These are phyloP conservation scores for Typhlomys cinereus DNA, from an alignment of 2,113 vertebrate genomes.

Conservation along the genomic window DNA sequence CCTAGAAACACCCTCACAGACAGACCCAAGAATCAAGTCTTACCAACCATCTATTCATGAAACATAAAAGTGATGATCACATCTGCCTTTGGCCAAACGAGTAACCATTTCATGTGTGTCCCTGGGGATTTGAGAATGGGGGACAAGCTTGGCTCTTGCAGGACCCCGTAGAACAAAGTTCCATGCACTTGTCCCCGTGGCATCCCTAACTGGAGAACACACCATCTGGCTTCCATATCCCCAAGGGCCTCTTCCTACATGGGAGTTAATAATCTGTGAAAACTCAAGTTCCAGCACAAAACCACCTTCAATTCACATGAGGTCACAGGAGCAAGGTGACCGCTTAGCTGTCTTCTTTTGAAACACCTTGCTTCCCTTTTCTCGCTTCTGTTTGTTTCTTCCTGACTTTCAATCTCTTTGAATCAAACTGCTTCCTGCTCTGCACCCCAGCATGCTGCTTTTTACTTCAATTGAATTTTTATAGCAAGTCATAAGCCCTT, in stretches of 20 bases:
- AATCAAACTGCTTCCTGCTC: slow-evolving; percentile 67
- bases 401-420: slow-evolving; percentile 73
- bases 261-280: slow-evolving; percentile 74
- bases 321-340: slow-evolving; percentile 42
- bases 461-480: slow-evolving; percentile 83
- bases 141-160: neutral
- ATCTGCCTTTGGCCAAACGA: slow-evolving; percentile 2
- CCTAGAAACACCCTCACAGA: neutral
- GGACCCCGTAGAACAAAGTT: neutral
- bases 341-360: slow-evolving; percentile 58
- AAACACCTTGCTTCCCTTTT: slow-evolving; percentile 59
- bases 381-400: slow-evolving; percentile 65
- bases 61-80: neutral
- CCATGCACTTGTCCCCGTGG: neutral
- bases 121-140: neutral
- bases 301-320: slow-evolving; percentile 74
- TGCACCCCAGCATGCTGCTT: slow-evolving; percentile 68
- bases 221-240: slow-evolving; percentile 61
- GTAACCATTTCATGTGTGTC: neutral
- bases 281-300: slow-evolving; percentile 72
- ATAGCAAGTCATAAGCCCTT: slow-evolving; percentile 82
- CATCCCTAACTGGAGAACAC: slow-evolving; percentile 29
- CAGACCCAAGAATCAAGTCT: neutral
- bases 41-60: neutral
- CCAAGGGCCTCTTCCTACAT: slow-evolving; percentile 30